phyloP scores from a whole-genome alignment of 2,113 vertebrate genomes.

The Brachirus orientalis region DNA sequence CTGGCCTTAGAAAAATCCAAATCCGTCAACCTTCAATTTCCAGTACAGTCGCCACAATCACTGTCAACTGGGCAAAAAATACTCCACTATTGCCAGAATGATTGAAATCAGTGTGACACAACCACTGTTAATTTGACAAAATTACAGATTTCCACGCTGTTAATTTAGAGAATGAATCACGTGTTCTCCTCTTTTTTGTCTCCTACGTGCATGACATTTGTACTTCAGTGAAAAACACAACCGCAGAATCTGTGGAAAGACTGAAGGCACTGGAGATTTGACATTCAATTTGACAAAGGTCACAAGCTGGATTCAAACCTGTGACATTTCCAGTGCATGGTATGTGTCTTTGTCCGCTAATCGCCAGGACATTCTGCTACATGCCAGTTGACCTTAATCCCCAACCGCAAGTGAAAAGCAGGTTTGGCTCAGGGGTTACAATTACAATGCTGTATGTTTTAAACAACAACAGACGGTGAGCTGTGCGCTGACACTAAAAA shows the following conservation, averaged over 20 bases:
- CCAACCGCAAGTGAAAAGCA: not conserved
- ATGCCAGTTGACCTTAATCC: conserved; percentile 33
- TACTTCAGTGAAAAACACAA: conserved; percentile 3
- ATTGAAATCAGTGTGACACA: too few species aligned
- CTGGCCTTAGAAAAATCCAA: too few species aligned
- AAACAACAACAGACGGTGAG: conserved; percentile 8
- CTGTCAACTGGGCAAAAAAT: too few species aligned
- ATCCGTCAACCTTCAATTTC: too few species aligned
- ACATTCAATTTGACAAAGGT: conserved; percentile 68
- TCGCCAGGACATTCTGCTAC: conserved; percentile 13
- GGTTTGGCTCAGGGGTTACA: not conserved
- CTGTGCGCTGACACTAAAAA: conserved; percentile 16
- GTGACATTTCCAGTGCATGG: conserved; percentile 54
- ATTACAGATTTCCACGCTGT: too few species aligned
- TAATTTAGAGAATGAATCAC: not conserved
- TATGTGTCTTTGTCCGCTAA: conserved; percentile 20
- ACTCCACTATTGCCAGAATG: too few species aligned
- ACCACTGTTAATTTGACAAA: too few species aligned
- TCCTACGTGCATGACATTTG: not conserved
- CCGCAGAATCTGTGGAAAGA: conserved; percentile 16
- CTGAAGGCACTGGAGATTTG: conserved; percentile 28
- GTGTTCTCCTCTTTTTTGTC: not conserved
- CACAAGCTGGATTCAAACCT: conserved; percentile 58
- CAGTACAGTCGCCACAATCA: too few species aligned
- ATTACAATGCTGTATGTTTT: not conserved